These are phyloP conservation scores for Orientallactaga sibirica DNA, from an alignment of 2,797 vertebrate species.

Conservation along the genomic window DNA sequence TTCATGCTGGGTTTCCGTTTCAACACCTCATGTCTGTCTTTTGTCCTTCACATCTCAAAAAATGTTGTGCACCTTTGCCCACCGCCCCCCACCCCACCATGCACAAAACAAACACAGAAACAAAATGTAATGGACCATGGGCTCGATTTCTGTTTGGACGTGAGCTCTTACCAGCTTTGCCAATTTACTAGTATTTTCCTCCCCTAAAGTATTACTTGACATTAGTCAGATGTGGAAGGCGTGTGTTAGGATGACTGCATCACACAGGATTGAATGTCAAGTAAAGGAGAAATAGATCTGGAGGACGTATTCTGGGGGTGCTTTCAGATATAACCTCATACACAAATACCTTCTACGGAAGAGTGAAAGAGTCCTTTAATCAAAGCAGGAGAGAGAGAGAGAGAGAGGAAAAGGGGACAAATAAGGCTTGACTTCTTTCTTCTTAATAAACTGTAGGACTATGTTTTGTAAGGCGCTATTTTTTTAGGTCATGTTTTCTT, in stretches of 20 bases:
- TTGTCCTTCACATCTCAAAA: not conserved
- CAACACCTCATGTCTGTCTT: not conserved
- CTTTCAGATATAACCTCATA: not conserved
- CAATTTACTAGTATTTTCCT: not conserved
- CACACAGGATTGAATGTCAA: not conserved
- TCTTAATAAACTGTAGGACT: not conserved
- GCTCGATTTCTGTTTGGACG: not conserved
- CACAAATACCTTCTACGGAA: not conserved
- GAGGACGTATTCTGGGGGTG: not conserved
- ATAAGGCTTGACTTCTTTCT: not conserved
- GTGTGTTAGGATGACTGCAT: not conserved
- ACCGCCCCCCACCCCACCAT: too few relatives aligned
- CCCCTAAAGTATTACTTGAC: not conserved
- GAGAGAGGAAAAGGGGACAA: not conserved
- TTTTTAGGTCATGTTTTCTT: not conserved
- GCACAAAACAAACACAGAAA: not conserved
- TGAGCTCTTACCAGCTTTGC: not conserved
- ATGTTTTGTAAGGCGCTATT: not conserved
- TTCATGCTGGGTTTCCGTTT: conserved; percentile 2
- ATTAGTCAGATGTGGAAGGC: not conserved
- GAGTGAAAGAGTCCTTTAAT: not conserved
- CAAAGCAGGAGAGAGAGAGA: not conserved
- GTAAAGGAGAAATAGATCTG: not conserved
- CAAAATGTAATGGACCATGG: not conserved
- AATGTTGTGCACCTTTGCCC: not conserved